phyloP scores from a whole-genome alignment of 2,797 vertebrate genomes.

The Emys orbicularis region DNA sequence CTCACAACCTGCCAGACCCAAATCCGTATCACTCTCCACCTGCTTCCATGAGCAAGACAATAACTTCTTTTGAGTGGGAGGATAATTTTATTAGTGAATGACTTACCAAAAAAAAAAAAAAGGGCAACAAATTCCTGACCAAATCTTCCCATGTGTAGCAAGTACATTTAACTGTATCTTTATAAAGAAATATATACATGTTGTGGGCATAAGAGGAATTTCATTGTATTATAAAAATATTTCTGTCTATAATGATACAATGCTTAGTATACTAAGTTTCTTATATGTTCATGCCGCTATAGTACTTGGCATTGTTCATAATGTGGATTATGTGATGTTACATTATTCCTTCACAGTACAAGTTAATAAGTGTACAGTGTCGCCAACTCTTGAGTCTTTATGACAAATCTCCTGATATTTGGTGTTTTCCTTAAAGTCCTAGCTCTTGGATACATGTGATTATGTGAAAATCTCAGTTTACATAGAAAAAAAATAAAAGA shows the following conservation, averaged over 20 bases:
- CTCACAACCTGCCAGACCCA: neutral
- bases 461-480: neutral
- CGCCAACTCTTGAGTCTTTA: neutral
- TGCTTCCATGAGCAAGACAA: neutral
- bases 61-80: neutral
- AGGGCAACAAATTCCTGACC: neutral
- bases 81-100: neutral
- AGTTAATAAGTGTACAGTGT: neutral
- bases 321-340: fast-evolving
- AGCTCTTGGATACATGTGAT: neutral
- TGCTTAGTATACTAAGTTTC: neutral
- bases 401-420: neutral
- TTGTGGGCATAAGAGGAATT: neutral
- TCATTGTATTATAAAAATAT: neutral
- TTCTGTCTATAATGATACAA: neutral
- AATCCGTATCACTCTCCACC: neutral
- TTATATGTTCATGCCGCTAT: fast-evolving
- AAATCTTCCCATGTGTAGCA: neutral
- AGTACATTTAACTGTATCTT: neutral
- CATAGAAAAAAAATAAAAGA: fast-evolving
- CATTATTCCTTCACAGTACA: neutral
- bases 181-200: neutral
- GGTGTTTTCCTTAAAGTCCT: neutral
- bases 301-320: neutral
- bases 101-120: neutral